Evolutionary conservation across 2,113 vertebrate species (phyloP), one percentile per base, ranked within the genome.

Genomic region (Synchiropus splendidus): DNA sequence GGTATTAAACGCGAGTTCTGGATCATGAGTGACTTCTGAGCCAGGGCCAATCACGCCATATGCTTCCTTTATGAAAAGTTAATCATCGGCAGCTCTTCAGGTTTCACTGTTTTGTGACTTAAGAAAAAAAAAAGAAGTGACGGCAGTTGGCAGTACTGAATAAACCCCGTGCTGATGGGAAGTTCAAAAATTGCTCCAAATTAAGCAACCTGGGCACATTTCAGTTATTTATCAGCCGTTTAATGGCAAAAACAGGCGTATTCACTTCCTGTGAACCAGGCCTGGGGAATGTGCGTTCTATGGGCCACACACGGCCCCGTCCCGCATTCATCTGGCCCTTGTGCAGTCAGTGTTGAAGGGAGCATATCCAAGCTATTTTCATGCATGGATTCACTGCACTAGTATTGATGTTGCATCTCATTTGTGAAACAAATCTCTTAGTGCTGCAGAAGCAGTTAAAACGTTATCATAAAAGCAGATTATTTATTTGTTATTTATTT

Each of bases 31-130:
- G 55, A 57, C 48, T 41, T 30, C 57, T 70, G 67, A 72, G 43
- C 39, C 42, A 0, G 44, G 45, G 70, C 76, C 73, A 72, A 53
- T 67, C 70, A 51, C 56, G 60, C 75, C 69, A 68, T 83, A 75
- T 78, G 75, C 78, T 77, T 79, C 79, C 77, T 82, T 81, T 78
- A 81, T 78, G 74, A 79, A 75, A 78, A 68, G 62, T 80, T 82
- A 83, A 82, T 85, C 71, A 80, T 70, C 75, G 67, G 65, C 69
- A 81, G 74, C 72, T 77, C 68, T 72, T 68, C 51, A 64, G 67
- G 58, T 72, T 78, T 75, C 54, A 52, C 74, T 66, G 59, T 54
- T 71, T 72, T 67, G 49, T 36, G 61, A 56, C 72, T 69, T 63
- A 74, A 14, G 59, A 72, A 44, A 80, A 14, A 61, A 72, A 44